Evolutionary conservation across 2,888 invertebrate species (phyloP).

Genomic region (Therioaphis trifolii): DNA sequence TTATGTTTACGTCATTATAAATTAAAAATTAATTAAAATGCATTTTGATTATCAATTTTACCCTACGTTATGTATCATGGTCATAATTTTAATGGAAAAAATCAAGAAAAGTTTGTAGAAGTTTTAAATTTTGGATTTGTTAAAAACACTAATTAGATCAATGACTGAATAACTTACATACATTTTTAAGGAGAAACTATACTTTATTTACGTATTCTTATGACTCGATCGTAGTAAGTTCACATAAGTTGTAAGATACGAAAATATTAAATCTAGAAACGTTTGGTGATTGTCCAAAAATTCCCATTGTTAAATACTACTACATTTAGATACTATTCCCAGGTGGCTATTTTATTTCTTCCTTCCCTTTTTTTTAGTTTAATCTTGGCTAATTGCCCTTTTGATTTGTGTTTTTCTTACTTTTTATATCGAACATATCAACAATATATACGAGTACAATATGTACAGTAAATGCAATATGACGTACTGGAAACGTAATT

Average conservation of each 20-base stretch:
- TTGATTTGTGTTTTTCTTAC: neutral
- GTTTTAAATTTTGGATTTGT: neutral
- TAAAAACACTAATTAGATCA: conserved; percentile 5
- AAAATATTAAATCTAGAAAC: conserved; percentile 6
- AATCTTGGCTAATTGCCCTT: conserved; percentile 29
- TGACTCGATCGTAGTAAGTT: neutral
- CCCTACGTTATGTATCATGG: too few species aligned
- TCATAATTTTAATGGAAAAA: too few species aligned
- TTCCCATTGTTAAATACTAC: neutral
- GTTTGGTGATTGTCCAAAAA: conserved; percentile 17
- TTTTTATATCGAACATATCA: neutral
- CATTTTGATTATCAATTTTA: too few species aligned
- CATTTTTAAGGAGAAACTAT: neutral
- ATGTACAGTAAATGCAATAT: too few species aligned
- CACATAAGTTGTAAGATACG: too few species aligned
- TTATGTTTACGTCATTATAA: too few species aligned
- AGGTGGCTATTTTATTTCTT: conserved; percentile 5
- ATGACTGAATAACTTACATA: neutral
- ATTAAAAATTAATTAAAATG: too few species aligned
- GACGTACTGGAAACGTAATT: neutral
- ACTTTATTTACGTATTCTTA: neutral
- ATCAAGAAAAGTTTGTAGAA: neutral
- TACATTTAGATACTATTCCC: conserved; percentile 12
- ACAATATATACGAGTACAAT: too few species aligned
- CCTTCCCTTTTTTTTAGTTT: neutral